phyloP scores from a whole-genome alignment of 2,113 vertebrate genomes.

The Sterna hirundo region DNA sequence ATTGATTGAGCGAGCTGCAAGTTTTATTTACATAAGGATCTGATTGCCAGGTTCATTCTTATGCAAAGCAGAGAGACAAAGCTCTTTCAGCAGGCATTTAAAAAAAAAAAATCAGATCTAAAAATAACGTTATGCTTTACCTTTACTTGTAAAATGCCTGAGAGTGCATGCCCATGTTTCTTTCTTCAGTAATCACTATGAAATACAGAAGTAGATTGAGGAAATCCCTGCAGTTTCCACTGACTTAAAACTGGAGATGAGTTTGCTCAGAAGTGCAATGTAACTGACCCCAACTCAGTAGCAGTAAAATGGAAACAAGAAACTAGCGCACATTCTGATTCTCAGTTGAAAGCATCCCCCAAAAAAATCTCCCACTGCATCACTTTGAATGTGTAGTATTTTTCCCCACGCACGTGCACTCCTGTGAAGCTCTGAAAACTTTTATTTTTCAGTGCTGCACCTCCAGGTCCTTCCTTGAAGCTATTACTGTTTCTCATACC shows the following conservation, averaged over 20 bases:
- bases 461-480: neutral
- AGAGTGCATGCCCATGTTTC: neutral
- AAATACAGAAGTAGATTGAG: neutral
- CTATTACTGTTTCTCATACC: neutral
- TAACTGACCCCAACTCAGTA: neutral
- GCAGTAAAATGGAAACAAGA: neutral
- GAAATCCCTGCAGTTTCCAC: neutral
- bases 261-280: neutral
- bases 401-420: neutral
- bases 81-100: constrained; percentile 7
- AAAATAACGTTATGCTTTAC: neutral
- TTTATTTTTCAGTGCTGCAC: neutral
- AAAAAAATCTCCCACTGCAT: neutral
- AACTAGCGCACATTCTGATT: neutral
- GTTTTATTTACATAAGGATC: constrained; percentile 51
- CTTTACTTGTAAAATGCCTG: neutral
- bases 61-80: constrained; percentile 30
- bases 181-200: neutral
- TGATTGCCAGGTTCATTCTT: constrained; percentile 55
- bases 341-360: neutral
- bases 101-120: constrained; percentile 5
- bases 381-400: neutral
- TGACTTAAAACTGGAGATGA: neutral
- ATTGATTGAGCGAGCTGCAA: constrained; percentile 10
- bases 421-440: neutral